These are phyloP conservation scores for Axinella damicornis DNA, from an alignment of 37 sponge, comb jelly and placozoan species.

Conservation along the genomic window DNA sequence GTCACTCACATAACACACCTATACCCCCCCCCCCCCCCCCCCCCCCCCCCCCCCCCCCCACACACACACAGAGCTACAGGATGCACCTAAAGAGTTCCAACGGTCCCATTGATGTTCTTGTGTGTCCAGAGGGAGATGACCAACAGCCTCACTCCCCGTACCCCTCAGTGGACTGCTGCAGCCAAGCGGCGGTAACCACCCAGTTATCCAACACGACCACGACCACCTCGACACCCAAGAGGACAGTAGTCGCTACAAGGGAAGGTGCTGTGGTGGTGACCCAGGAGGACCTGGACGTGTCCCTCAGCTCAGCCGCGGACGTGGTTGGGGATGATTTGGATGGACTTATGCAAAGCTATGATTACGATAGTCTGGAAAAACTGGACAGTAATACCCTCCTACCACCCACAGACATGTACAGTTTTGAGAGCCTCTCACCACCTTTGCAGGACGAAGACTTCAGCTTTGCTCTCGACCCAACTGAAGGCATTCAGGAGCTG, in stretches of 20 bases:
- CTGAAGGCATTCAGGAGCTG: conserved; percentile 78
- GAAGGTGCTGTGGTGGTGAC: not conserved
- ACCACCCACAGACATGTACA: conserved; percentile 10
- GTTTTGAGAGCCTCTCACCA: conserved; percentile 57
- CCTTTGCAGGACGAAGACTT: conserved; percentile 58
- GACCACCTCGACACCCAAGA: not conserved
- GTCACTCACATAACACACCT: not conserved
- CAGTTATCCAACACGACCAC: no score
- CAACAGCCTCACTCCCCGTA: conserved; percentile 12
- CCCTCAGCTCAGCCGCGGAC: conserved; percentile 71
- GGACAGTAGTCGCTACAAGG: not conserved
- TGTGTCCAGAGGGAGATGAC: conserved; percentile 72
- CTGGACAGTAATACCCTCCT: conserved; percentile 6
- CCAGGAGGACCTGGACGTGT: conserved; percentile 54
- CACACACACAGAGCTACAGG: conserved; percentile 58
- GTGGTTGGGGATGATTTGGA: conserved; percentile 31
- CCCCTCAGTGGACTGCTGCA: not conserved
- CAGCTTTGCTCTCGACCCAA: conserved; percentile 39
- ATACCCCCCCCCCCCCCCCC: not conserved
- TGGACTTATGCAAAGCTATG: conserved; percentile 41
- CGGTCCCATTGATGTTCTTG: conserved; percentile 87
- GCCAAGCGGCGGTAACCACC: not conserved
- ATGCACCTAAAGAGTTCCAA: conserved; percentile 75
- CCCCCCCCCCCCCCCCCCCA: not conserved
- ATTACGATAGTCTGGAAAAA: conserved; percentile 7